phyloP scores from a whole-genome alignment of 2,888 invertebrate species.

The Pollenia labialis region DNA sequence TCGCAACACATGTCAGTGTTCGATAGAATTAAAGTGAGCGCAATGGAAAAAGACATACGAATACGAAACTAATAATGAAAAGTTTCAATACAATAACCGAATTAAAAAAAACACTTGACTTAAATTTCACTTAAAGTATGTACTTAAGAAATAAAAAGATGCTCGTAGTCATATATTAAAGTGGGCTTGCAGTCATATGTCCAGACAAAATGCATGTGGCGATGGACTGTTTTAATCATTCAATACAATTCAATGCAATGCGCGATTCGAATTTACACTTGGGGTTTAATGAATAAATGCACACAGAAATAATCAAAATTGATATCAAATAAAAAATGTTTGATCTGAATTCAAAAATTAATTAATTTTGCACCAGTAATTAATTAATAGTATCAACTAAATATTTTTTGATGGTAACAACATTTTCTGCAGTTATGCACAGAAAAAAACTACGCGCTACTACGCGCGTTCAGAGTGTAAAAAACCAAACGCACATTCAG shows the following conservation, averaged over 20 bases:
- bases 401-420: too few relatives aligned
- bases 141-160: constrained; percentile 49
- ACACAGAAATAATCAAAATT: not conserved
- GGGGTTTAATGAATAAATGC: not conserved
- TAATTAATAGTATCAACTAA: too few relatives aligned
- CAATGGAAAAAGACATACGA: constrained; percentile 36
- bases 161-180: constrained; percentile 2
- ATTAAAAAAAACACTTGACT: constrained; percentile 59
- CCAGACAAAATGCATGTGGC: not conserved
- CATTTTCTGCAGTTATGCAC: too few relatives aligned
- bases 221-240: not conserved
- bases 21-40: constrained; percentile 51
- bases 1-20: constrained; percentile 49
- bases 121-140: constrained; percentile 60
- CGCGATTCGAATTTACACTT: not conserved
- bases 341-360: too few relatives aligned
- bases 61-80: constrained; percentile 19
- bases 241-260: not conserved
- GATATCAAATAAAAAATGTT: too few relatives aligned
- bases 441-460: too few relatives aligned
- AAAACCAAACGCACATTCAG: too few relatives aligned
- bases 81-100: not conserved
- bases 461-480: too few relatives aligned
- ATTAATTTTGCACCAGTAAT: too few relatives aligned
- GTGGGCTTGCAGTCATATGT: not conserved